These are phyloP conservation scores for Paralvinella palmiformis DNA, from an alignment of 1,140 invertebrate species.

Conservation along the genomic window DNA sequence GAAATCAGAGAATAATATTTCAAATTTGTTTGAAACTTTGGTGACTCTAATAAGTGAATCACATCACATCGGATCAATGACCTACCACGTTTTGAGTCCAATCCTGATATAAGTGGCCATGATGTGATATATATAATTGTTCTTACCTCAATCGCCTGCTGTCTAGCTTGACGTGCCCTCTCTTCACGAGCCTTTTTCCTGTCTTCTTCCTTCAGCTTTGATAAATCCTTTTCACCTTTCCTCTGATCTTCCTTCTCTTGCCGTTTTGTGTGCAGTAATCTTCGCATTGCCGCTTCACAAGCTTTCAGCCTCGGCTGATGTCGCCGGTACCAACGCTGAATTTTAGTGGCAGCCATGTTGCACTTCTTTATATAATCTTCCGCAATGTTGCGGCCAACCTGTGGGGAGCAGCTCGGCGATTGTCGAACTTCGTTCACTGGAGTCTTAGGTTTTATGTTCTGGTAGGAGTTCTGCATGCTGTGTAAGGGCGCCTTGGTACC, in stretches of 20 bases:
- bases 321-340: slow-evolving; percentile 39
- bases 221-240: slow-evolving; percentile 1
- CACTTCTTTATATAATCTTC: slow-evolving; percentile 42
- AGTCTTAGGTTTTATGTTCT: slow-evolving; percentile 48
- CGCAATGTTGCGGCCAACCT: slow-evolving; percentile 24
- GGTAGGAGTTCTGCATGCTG: slow-evolving; percentile 46
- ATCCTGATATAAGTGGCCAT: no score
- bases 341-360: slow-evolving; percentile 39
- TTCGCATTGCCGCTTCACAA: slow-evolving; percentile 37
- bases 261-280: slow-evolving; percentile 39
- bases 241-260: slow-evolving; percentile 16
- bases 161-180: slow-evolving; percentile 37
- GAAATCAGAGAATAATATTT: background rate
- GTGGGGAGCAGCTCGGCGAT: slow-evolving; percentile 16
- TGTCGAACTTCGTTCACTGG: slow-evolving; percentile 42
- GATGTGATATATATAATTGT: background rate
- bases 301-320: slow-evolving; percentile 25
- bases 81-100: no score
- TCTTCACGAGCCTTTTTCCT: slow-evolving; percentile 40
- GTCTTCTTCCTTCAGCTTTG: slow-evolving; percentile 27
- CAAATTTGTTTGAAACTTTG: background rate
- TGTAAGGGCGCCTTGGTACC: slow-evolving; percentile 38
- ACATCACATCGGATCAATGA: background rate
- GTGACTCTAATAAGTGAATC: background rate
- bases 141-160: slow-evolving; percentile 43